Evolutionary conservation across 1,140 invertebrate genomes (phyloP).

Genomic region (Teleogryllus occipitalis): DNA sequence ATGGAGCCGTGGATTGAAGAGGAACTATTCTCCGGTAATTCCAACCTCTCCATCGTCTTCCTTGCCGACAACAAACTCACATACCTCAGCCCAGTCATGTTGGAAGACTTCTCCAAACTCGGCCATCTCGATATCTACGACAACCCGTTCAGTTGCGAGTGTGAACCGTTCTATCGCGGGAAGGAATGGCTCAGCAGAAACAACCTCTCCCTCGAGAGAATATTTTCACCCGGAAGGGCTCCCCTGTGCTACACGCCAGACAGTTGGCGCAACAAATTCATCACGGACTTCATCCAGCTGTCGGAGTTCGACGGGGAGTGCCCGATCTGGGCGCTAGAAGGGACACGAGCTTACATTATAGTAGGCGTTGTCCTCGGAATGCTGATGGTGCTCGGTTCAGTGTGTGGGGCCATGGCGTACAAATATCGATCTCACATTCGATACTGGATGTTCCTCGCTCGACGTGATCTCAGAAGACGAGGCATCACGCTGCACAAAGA

Average conservation of each 20-base stretch:
- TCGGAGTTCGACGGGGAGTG: slow-evolving; percentile 26
- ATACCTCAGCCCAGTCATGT: slow-evolving; percentile 44
- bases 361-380: slow-evolving; percentile 32
- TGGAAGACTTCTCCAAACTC: slow-evolving; percentile 42
- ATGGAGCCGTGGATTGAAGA: slow-evolving; percentile 25
- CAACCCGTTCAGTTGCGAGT: slow-evolving; percentile 48
- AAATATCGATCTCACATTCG: slow-evolving; percentile 41
- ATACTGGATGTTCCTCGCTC: slow-evolving; percentile 46
- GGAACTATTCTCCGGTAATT: slow-evolving; percentile 43
- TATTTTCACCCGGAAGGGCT: slow-evolving; percentile 34
- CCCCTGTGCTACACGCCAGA: slow-evolving; percentile 34
- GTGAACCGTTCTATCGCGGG: slow-evolving; percentile 37
- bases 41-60: slow-evolving; percentile 36
- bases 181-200: slow-evolving; percentile 34
- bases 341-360: slow-evolving; percentile 17
- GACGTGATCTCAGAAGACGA: slow-evolving; percentile 37
- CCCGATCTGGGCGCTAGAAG: slow-evolving; percentile 18
- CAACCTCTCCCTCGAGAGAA: slow-evolving; percentile 29
- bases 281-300: slow-evolving; percentile 33
- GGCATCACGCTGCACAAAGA: slow-evolving; percentile 31
- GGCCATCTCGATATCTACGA: slow-evolving; percentile 38
- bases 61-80: slow-evolving; percentile 45
- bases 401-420: slow-evolving; percentile 31
- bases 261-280: slow-evolving; percentile 35
- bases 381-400: slow-evolving; percentile 29